phyloP scores from a whole-genome alignment of 2,888 invertebrate genomes.

The Drosophila diplacantha region DNA sequence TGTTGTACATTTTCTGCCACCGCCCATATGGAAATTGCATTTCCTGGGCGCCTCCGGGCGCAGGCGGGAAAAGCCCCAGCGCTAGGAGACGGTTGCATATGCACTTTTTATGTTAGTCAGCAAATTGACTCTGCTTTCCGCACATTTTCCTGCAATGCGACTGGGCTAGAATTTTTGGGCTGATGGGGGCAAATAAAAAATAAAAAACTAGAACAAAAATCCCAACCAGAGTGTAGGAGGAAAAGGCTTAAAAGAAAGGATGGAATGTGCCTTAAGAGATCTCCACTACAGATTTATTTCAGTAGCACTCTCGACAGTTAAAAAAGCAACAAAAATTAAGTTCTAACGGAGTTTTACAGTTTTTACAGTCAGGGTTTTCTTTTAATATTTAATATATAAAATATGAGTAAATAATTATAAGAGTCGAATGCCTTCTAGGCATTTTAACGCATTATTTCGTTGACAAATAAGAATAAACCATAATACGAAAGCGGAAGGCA shows the following conservation, averaged over 20 bases:
- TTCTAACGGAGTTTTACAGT: not conserved
- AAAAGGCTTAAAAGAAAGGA: not conserved
- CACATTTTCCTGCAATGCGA: constrained; percentile 47
- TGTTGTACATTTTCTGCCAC: constrained; percentile 28
- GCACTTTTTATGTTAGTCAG: constrained; percentile 55
- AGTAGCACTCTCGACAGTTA: not conserved
- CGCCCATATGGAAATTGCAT: constrained; percentile 47
- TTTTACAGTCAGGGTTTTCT: too few species aligned
- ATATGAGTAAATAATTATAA: not conserved
- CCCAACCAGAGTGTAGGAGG: not conserved
- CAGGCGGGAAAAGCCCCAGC: not conserved
- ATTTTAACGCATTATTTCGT: not conserved
- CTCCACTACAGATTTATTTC: constrained; percentile 1
- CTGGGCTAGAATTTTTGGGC: constrained; percentile 12
- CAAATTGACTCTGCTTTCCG: constrained; percentile 59
- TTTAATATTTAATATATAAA: not conserved
- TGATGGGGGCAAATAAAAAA: constrained; percentile 1
- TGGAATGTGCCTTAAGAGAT: constrained; percentile 3
- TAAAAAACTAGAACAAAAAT: not conserved
- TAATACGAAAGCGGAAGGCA: not conserved
- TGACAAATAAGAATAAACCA: not conserved
- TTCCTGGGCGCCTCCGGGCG: constrained; percentile 11
- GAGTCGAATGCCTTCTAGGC: not conserved
- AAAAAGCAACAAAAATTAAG: not conserved
- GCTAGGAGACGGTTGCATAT: constrained; percentile 32